These are phyloP conservation scores for Carabus problematicus DNA, from an alignment of 2,888 invertebrate genomes.

Conservation along the genomic window DNA sequence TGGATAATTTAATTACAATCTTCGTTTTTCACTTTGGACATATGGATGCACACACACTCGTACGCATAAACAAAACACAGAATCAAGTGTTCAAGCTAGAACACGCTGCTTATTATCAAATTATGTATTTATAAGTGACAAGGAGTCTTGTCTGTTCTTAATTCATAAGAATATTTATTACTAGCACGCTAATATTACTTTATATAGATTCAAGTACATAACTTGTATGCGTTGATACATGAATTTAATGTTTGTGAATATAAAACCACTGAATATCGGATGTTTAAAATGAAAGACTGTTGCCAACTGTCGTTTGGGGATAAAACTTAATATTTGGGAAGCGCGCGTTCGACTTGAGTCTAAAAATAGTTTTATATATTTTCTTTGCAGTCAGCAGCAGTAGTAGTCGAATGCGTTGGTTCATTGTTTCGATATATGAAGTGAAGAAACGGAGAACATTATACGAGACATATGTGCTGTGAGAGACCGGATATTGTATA, in stretches of 20 bases:
- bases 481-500: too few relatives aligned
- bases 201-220: not conserved
- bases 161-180: constrained; percentile 6
- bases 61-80: constrained; percentile 1
- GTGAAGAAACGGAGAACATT: constrained; percentile 16
- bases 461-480: too few relatives aligned
- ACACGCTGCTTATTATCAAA: constrained; percentile 9
- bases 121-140: constrained; percentile 11
- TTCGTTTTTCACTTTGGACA: constrained; percentile 9
- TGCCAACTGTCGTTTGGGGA: constrained; percentile 23
- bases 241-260: not conserved
- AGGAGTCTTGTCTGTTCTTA: not conserved
- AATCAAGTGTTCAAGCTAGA: not conserved
- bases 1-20: constrained; percentile 30
- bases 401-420: too few relatives aligned
- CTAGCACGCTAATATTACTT: not conserved
- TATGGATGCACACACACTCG: not conserved
- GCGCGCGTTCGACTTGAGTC: not conserved
- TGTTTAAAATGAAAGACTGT: constrained; percentile 30
- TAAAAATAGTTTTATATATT: constrained; percentile 36
- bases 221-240: not conserved
- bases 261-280: constrained; percentile 29
- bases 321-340: constrained; percentile 30
- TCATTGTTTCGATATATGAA: constrained; percentile 29
- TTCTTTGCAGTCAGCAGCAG: constrained; percentile 15